Conservation (phyloP, 2,113 vertebrate genomes). For the Tragulus kanchil region DNA sequence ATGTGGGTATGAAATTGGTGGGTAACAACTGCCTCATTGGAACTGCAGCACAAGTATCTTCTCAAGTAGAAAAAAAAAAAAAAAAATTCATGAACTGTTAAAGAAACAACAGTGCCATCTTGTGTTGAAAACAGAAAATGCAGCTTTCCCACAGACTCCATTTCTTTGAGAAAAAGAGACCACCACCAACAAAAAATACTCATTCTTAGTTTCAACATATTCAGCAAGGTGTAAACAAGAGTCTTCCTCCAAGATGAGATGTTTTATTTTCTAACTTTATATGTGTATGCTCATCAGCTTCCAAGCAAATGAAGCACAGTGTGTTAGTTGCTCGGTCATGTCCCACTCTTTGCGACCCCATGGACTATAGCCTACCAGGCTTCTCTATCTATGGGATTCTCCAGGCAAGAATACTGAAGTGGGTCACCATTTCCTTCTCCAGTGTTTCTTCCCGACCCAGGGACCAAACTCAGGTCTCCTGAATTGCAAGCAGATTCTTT, state of each 20-base stretch:
- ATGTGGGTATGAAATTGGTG: not conserved
- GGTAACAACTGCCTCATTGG: not conserved
- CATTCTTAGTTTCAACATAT: not conserved
- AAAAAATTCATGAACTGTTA: not conserved
- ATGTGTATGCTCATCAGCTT: not conserved
- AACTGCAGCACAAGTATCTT: not conserved
- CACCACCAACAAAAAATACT: not conserved
- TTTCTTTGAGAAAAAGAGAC: not conserved
- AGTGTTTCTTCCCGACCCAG: no score
- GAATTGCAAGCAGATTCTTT: no score
- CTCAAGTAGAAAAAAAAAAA: not conserved
- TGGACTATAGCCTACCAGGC: no score
- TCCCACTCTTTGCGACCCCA: no score
- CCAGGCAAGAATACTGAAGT: no score
- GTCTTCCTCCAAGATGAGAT: not conserved
- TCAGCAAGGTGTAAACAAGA: not conserved
- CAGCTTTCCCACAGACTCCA: not conserved
- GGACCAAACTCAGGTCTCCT: no score
- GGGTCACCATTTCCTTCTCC: no score
- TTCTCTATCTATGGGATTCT: no score
- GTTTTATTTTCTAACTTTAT: not conserved
- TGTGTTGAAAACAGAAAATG: constrained; percentile 69
- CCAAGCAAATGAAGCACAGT: not conserved
- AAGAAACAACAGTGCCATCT: constrained; percentile 86
- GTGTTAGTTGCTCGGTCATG: no score